Percentiles rank a stretch among this genome's conserved stretches.
phyloP scores from a whole-genome alignment of 37 sponge, comb jelly and placozoan species.

The Oopsacas minuta region DNA sequence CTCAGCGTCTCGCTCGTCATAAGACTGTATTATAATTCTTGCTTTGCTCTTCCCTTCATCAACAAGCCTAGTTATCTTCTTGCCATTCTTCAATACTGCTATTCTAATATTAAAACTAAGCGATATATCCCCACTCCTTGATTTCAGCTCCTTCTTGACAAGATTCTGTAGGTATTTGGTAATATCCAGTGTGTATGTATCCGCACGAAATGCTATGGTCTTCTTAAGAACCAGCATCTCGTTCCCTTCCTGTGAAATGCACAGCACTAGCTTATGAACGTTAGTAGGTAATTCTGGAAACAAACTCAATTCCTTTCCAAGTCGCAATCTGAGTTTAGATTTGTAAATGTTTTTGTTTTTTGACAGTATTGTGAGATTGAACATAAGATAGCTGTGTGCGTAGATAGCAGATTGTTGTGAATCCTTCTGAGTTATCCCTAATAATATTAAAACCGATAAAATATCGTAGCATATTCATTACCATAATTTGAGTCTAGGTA shows the following conservation, averaged over 20 bases:
- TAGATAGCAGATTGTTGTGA: neutral
- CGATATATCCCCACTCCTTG: neutral
- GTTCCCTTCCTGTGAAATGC: neutral
- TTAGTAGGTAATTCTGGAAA: neutral
- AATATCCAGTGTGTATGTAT: neutral
- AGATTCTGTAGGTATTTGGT: neutral
- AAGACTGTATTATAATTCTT: neutral
- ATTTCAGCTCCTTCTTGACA: neutral
- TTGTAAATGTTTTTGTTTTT: neutral
- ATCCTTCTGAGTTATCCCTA: neutral
- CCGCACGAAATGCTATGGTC: neutral
- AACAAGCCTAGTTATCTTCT: neutral
- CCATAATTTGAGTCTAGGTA: too few species aligned
- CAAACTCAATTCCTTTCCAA: constrained; percentile 14
- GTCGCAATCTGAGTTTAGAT: neutral
- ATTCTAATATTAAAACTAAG: neutral
- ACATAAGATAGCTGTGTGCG: neutral
- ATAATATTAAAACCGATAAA: too few species aligned
- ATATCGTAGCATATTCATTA: too few species aligned
- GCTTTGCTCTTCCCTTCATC: neutral
- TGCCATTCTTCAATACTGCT: neutral
- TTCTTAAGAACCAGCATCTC: neutral
- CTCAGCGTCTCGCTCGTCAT: constrained; percentile 1
- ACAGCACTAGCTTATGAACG: neutral
- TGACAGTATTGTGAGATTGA: neutral